Evolutionary conservation across 2,888 invertebrate genomes (phyloP).

Genomic region (Icerya purchasi): DNA sequence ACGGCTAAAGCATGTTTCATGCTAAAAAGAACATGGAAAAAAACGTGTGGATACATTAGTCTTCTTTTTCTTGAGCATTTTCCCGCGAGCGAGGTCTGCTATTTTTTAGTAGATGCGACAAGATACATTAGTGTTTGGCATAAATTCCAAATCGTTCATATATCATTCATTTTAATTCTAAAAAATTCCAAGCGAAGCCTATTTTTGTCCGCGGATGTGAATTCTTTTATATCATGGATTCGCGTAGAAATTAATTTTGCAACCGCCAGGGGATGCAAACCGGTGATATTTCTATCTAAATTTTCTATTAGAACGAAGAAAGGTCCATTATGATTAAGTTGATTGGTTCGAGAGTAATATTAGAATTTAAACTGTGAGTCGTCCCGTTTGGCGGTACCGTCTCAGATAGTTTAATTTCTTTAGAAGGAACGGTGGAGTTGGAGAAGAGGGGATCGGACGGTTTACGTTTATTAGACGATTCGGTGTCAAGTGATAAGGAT

Average conservation of each 20-base stretch:
- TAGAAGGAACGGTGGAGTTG: not conserved
- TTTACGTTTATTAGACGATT: not conserved
- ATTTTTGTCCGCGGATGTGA: not conserved
- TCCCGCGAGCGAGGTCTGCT: too few relatives aligned
- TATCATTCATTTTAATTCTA: too few relatives aligned
- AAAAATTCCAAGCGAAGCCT: not conserved
- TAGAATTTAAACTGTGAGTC: not conserved
- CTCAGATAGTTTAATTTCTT: not conserved
- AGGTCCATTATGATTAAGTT: not conserved
- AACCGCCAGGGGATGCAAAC: not conserved
- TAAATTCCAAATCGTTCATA: too few relatives aligned
- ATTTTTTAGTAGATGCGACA: too few relatives aligned
- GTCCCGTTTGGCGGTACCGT: not conserved
- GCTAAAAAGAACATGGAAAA: too few relatives aligned
- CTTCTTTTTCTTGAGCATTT: too few relatives aligned
- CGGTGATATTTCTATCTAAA: not conserved
- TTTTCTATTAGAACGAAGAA: not conserved
- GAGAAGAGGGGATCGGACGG: not conserved
- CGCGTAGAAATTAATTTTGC: not conserved
- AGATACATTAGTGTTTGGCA: too few relatives aligned
- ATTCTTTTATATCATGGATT: not conserved
- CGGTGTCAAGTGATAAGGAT: not conserved
- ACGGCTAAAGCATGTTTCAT: too few relatives aligned
- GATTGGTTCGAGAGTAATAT: conserved; percentile 2
- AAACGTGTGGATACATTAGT: too few relatives aligned